Evolutionary conservation across 2,888 invertebrate genomes (phyloP).

Genomic region (Thymelicus sylvestris): DNA sequence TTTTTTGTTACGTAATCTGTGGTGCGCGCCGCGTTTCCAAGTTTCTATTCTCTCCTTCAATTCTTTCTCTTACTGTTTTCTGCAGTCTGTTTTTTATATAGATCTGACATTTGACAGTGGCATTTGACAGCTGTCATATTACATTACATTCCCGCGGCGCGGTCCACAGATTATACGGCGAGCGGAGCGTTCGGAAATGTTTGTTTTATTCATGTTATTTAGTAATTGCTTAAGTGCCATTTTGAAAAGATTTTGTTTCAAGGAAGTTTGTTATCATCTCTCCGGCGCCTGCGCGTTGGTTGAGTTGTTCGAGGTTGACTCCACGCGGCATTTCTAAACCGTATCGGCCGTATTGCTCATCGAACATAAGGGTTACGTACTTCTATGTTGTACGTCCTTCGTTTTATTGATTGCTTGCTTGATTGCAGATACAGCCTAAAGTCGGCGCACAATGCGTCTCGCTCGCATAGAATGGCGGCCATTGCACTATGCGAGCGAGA

Average conservation of each 20-base stretch:
- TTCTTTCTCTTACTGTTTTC: neutral
- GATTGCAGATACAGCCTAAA: no score
- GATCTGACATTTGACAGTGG: slow-evolving; percentile 18
- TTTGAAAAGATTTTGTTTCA: slow-evolving; percentile 30
- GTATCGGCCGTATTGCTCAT: neutral
- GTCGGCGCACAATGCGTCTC: no score
- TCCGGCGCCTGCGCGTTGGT: slow-evolving; percentile 2
- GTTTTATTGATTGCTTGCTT: no score
- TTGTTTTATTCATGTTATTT: slow-evolving; percentile 43
- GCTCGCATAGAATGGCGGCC: no score
- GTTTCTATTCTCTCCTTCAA: neutral
- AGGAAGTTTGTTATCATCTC: neutral
- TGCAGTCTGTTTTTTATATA: neutral
- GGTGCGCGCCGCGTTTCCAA: slow-evolving; percentile 26
- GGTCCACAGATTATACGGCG: slow-evolving; percentile 33
- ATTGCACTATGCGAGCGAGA: no score
- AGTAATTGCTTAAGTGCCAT: slow-evolving; percentile 36
- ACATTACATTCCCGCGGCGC: slow-evolving; percentile 13
- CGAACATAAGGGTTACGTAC: no score
- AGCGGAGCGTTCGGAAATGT: slow-evolving; percentile 26
- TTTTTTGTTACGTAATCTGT: slow-evolving; percentile 43
- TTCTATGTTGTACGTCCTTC: no score
- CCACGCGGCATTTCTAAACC: slow-evolving; percentile 9
- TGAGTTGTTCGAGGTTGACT: slow-evolving; percentile 9
- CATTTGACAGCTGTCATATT: slow-evolving; percentile 27